These are phyloP conservation scores for Urophycis tenuis DNA, from an alignment of 2,797 vertebrate species.

Conservation along the genomic window DNA sequence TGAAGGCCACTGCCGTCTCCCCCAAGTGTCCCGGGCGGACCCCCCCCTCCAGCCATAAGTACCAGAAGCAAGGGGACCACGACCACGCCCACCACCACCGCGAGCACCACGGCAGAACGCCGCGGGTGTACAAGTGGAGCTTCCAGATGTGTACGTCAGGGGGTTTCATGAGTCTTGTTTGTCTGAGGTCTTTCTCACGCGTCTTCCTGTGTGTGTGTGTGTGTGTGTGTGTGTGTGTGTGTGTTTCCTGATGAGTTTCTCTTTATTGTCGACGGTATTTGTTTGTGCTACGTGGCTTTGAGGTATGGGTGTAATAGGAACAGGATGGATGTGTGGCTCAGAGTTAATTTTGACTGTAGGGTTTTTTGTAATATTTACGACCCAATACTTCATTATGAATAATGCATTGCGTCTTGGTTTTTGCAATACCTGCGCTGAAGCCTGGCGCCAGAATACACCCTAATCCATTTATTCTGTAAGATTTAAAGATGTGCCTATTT, in stretches of 20 bases:
- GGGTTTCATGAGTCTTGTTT: background rate
- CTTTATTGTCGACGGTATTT: background rate
- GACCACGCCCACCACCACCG: conserved; percentile 59
- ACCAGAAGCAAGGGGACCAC: conserved; percentile 66
- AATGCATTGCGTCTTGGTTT: background rate
- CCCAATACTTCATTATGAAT: background rate
- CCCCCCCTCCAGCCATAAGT: conserved; percentile 71
- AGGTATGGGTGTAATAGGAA: background rate
- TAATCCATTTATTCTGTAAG: background rate
- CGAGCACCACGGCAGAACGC: conserved; percentile 61
- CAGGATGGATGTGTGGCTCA: background rate
- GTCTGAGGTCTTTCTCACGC: background rate
- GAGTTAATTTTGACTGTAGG: background rate
- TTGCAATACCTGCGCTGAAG: background rate
- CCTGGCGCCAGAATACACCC: background rate
- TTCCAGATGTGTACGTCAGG: conserved; percentile 75
- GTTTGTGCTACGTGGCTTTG: background rate
- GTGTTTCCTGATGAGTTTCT: background rate
- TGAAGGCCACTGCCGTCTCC: conserved; percentile 58
- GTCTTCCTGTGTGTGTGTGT: background rate
- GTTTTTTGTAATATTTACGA: background rate
- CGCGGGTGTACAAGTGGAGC: conserved; percentile 75
- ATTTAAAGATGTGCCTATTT: background rate
- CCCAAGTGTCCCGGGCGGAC: conserved; percentile 68
- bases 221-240: no score